A percentile compares a stretch with the other conserved stretches of the same genome.
Evolutionary conservation across 2,888 invertebrate genomes (phyloP).

Genomic region (Pantelozetes paolii): DNA sequence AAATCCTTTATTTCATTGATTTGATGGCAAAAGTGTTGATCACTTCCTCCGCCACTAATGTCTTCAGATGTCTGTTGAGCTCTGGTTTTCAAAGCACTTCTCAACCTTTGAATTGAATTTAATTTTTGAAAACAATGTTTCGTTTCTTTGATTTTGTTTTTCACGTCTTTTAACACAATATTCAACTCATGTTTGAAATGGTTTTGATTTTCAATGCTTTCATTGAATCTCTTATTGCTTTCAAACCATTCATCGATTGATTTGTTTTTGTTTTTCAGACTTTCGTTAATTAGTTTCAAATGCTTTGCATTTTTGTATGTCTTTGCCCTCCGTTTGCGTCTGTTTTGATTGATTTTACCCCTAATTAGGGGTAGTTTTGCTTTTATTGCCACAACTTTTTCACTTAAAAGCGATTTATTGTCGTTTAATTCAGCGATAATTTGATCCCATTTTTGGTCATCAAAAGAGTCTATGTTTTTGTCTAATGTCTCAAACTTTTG

Average conservation of each 20-base stretch:
- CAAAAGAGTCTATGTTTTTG: not conserved
- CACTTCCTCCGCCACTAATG: not conserved
- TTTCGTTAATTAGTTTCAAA: not conserved
- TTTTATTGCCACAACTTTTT: not conserved
- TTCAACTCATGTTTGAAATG: not conserved
- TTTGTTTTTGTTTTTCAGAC: not conserved
- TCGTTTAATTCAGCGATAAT: not conserved
- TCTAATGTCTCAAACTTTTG: not conserved
- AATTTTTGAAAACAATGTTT: not conserved
- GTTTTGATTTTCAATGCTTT: not conserved
- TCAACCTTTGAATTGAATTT: not conserved
- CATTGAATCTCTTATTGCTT: not conserved
- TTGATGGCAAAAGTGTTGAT: not conserved
- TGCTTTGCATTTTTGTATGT: not conserved
- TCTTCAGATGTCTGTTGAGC: conserved; percentile 4
- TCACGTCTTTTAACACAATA: not conserved
- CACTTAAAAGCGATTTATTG: not conserved
- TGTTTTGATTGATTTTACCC: conserved; percentile 20
- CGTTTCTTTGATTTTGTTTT: not conserved
- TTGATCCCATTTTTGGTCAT: not conserved
- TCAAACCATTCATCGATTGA: conserved; percentile 9
- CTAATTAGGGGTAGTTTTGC: not conserved
- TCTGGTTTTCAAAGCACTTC: not conserved
- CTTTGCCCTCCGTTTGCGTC: conserved; percentile 4
- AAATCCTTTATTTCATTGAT: not conserved